These are phyloP conservation scores for Octodon degus DNA, from an alignment of 2,113 vertebrate species.

Conservation along the genomic window DNA sequence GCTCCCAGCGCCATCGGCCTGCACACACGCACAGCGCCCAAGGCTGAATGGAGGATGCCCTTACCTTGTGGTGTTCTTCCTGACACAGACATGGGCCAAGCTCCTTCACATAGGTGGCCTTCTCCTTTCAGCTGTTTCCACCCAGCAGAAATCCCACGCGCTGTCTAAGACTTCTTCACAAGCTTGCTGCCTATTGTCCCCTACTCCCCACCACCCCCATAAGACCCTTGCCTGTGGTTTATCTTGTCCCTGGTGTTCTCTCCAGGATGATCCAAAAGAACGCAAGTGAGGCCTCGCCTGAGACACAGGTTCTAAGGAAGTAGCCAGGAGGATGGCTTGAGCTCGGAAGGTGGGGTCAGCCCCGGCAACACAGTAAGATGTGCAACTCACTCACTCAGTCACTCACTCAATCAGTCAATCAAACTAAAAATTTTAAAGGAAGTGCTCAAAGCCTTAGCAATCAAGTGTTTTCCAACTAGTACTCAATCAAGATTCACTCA, in stretches of 20 bases:
- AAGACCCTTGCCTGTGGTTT: neutral
- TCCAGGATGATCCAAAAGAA: neutral
- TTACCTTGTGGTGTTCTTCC: neutral
- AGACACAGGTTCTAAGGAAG: neutral
- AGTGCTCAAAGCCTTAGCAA: neutral
- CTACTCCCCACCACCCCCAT: neutral
- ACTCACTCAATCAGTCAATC: neutral
- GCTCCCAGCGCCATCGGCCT: neutral
- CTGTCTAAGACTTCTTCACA: neutral
- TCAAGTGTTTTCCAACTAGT: conserved; percentile 14
- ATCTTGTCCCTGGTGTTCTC: neutral
- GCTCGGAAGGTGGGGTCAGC: neutral
- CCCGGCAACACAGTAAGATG: neutral
- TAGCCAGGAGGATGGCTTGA: neutral
- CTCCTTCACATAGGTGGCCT: neutral
- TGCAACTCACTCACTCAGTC: neutral
- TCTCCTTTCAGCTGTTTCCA: neutral
- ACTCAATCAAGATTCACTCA: neutral
- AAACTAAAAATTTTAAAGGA: neutral
- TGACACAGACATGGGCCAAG: no score
- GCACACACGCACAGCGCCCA: neutral
- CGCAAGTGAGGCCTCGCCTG: neutral
- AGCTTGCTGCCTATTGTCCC: neutral
- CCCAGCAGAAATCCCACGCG: neutral
- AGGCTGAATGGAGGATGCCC: neutral